Percentiles rank a stretch among this genome's conserved stretches.
phyloP scores from a whole-genome alignment of 2,113 vertebrate genomes.

The Hypanus sabinus region DNA sequence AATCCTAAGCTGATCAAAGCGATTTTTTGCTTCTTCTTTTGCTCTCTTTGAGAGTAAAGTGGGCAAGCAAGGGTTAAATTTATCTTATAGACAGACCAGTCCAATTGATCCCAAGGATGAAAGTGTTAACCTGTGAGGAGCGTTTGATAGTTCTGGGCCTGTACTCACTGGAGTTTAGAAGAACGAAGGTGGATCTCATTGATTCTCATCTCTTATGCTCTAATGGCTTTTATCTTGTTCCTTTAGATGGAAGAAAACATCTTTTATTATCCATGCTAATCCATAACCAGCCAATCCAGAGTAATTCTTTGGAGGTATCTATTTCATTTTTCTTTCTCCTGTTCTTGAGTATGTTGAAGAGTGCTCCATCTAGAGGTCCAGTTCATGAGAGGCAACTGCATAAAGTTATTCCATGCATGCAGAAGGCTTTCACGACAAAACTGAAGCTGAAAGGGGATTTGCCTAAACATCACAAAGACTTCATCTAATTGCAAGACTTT shows the following conservation, averaged over 20 bases:
- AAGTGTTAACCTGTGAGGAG: too few species aligned
- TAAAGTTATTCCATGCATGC: too few species aligned
- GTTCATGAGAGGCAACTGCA: not conserved
- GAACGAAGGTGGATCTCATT: too few species aligned
- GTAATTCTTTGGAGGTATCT: not conserved
- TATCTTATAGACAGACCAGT: not conserved
- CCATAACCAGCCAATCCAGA: not conserved
- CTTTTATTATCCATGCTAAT: not conserved
- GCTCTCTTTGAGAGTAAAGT: not conserved
- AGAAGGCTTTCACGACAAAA: too few species aligned
- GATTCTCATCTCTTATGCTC: too few species aligned
- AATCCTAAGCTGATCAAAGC: not conserved
- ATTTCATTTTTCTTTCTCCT: not conserved
- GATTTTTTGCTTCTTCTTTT: not conserved
- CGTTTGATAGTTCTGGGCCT: too few species aligned
- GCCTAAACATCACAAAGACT: too few species aligned
- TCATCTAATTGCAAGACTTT: too few species aligned
- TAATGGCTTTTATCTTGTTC: not conserved
- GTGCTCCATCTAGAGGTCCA: conserved; percentile 26
- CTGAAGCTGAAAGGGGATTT: too few species aligned
- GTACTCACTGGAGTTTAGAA: too few species aligned
- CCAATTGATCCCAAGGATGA: not conserved
- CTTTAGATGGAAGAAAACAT: not conserved
- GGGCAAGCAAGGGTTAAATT: not conserved
- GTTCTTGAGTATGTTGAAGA: not conserved